phyloP scores from a whole-genome alignment of 2,888 invertebrate genomes.

The Odontocolon sp. region DNA sequence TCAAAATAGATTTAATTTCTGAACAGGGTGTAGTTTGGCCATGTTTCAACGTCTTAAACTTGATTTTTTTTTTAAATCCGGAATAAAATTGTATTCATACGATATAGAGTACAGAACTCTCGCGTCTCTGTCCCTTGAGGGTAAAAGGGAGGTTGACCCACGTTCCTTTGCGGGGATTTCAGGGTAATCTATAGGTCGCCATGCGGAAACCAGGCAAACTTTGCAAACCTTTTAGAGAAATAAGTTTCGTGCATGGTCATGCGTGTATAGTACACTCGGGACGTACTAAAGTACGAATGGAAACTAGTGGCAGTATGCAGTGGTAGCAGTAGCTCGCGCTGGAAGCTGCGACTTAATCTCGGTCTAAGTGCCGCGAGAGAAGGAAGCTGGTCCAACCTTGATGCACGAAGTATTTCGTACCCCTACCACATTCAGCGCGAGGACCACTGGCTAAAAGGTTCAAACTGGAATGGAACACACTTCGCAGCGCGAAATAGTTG shows the following conservation, averaged over 20 bases:
- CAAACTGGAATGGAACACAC: neutral
- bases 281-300: neutral
- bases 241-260: slow-evolving; percentile 32
- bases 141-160: too few species aligned
- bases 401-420: neutral
- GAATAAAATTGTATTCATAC: too few species aligned
- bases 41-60: too few species aligned
- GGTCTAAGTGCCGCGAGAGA: neutral
- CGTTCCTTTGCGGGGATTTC: too few species aligned
- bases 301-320: neutral
- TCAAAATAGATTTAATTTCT: too few species aligned
- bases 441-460: neutral
- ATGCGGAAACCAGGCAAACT: slow-evolving; percentile 7
- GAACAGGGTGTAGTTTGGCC: too few species aligned
- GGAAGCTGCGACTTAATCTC: slow-evolving; percentile 10
- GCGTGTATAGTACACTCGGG: neutral
- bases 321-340: neutral
- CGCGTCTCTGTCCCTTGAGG: too few species aligned
- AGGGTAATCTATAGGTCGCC: too few species aligned
- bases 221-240: slow-evolving; percentile 53
- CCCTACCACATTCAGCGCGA: neutral
- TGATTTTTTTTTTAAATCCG: too few species aligned
- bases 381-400: slow-evolving; percentile 7
- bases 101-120: too few species aligned
- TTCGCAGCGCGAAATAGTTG: neutral